Evolutionary conservation across 2,113 vertebrate species (phyloP), one percentile per base, ranked within the genome.

Genomic region (Festucalex cinctus): DNA sequence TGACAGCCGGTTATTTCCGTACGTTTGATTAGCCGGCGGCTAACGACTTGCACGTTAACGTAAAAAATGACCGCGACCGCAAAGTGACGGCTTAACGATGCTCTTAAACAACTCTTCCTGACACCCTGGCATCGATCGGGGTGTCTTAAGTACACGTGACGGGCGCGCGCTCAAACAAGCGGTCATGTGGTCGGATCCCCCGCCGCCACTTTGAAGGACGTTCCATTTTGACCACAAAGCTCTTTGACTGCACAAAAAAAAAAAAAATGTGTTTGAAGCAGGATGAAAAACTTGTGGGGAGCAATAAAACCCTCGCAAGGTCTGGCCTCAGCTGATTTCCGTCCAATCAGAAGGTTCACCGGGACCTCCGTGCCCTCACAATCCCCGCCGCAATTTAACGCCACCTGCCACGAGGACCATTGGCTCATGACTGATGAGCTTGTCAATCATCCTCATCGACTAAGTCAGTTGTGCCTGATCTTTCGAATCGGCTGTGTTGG

Each of bases 31-130:
- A 48, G 24, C 58, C 3, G 3, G 36, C 35, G 5, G 5, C 37
- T 48, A 64, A 20, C 2, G 39, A 56, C 54, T 68, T 39, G 53
- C 68, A 57, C 64, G 22, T 60, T n/a, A 64, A 65, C 5, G 5
- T 44, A 56, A 61, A 56, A 61, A 51, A 76, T 6, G 20, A 49
- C 20, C 48, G 48, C 54, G 75, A 82, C 79, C 82, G 75, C 75
- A 73, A 75, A 78, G 71, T 79, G 65, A 68, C 70, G 80, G 80
- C 82, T 73, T 16, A 84, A 39, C 26, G 64, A n/a, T n/a, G 17
- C 28, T 19, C 59, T 58, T 36, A 35, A 58, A 36, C 32, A 36
- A 3, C 32, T 5, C 57, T 36, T 36, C 32, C 57, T 36, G 16
- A 59, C 4, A 32, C 6, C 32, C 17, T 36, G 32, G 6, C 32